Base-by-base conservation (phyloP, 2,113 vertebrate species). In the Ophthalmolycus amberensis region DNA sequence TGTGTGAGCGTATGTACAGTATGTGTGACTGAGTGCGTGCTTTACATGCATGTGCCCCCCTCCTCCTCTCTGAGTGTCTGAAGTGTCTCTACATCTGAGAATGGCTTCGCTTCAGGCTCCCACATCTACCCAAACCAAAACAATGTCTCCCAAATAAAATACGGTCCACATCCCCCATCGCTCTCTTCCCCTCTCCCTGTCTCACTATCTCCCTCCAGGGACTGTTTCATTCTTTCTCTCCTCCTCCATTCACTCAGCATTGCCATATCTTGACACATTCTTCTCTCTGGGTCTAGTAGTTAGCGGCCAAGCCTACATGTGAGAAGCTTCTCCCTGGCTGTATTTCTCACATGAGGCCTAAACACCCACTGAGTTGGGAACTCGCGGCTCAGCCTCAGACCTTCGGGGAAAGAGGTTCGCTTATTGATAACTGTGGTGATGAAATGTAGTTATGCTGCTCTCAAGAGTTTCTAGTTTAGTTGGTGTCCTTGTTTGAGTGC, bases 91-190 rank as follows among this genome's bases (percentile, higher is more conserved):
- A 63, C 89, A 92, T 93, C 58, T 92, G 93, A 86, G 81, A 91
- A 89, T 81, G 85, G 82, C 87, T 92, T 22, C 25, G 40, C 88
- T 91, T 50, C 77, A 85, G 88, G 76, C 84, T 85, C 85, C 80
- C 79, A 94, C 94, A 94, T 94, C 91, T 94, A 92, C 89, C 67
- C 80, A 89, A 87, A 91, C 77, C 88, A 93, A 94, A 93, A 95
- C 91, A 94, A 84, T 75, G 75, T 86, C 88, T 91, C 87, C 89
- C 85, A 91, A 91, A 92, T 83, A 82, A 90, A 93, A 91, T 80
- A 79, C 6, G 80, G 25, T 87, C 89, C 29, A 32, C 65, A 77
- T 77, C 79, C 83, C 79, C 80, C 27, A 69, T 85, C n/a, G 9
- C 64, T 71, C 59, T 18, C 12, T 25, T n/a, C n/a, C 72, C 34